These are phyloP conservation scores for Plectrocnemia conspersa DNA, from an alignment of 1,140 invertebrate genomes.

Conservation along the genomic window DNA sequence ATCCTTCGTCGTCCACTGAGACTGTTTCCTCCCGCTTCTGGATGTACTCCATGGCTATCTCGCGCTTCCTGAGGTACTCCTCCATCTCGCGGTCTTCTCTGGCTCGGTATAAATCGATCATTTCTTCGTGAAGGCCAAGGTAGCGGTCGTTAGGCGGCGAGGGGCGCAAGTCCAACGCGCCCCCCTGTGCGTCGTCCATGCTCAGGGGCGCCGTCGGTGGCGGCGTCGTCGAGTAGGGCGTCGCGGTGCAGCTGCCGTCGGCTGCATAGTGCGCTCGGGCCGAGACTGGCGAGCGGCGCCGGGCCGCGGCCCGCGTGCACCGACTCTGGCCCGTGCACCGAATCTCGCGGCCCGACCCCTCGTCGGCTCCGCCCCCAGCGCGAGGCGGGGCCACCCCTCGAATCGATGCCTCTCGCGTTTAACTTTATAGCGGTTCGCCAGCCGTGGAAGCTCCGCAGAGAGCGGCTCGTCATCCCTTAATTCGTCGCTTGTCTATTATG, in stretches of 20 bases:
- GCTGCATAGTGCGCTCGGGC: not conserved
- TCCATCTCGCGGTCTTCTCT: constrained; percentile 26
- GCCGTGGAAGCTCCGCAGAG: constrained; percentile 12
- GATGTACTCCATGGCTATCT: constrained; percentile 29
- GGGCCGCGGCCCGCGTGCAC: constrained; percentile 1
- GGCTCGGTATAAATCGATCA: constrained; percentile 10
- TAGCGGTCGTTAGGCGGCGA: constrained; percentile 16
- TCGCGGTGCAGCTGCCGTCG: constrained; percentile 2
- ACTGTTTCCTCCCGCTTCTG: constrained; percentile 25
- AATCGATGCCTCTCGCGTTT: constrained; percentile 23
- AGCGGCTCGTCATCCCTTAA: not conserved
- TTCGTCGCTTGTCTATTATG: too few species aligned
- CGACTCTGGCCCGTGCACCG: not conserved
- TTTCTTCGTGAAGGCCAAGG: constrained; percentile 10
- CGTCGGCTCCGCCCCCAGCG: not conserved
- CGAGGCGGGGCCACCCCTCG: constrained; percentile 13
- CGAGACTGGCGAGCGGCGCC: not conserved
- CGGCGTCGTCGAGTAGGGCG: too few species aligned
- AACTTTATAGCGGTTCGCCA: constrained; percentile 25
- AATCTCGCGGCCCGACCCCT: not conserved
- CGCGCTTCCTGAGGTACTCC: constrained; percentile 25
- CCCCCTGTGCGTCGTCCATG: constrained; percentile 14
- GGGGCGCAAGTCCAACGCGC: constrained; percentile 29
- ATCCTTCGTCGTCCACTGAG: constrained; percentile 24
- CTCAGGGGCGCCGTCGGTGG: not conserved